Evolutionary conservation across 1,140 invertebrate genomes (phyloP).

Genomic region (Propsilocerus akamusi): DNA sequence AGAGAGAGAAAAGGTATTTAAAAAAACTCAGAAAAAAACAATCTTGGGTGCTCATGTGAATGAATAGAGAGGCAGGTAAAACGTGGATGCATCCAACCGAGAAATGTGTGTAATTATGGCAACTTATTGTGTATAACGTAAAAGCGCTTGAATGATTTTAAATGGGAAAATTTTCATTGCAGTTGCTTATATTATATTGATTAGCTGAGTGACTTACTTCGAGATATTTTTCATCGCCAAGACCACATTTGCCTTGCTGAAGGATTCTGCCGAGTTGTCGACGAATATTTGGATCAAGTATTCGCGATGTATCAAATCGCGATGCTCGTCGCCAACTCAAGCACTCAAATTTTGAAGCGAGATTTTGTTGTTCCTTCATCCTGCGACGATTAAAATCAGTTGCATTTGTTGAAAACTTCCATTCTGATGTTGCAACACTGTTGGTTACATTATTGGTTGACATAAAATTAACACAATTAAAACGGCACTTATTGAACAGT

Average conservation of each 20-base stretch:
- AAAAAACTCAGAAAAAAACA: too few relatives aligned
- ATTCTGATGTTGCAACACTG: constrained; percentile 45
- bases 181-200: not conserved
- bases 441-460: not conserved
- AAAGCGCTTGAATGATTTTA: too few relatives aligned
- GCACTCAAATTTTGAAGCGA: constrained; percentile 51
- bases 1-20: too few relatives aligned
- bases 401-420: constrained; percentile 62
- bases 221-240: constrained; percentile 52
- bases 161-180: not conserved
- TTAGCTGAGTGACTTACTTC: too few relatives aligned
- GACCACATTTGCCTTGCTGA: constrained; percentile 45
- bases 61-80: too few relatives aligned
- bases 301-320: constrained; percentile 40
- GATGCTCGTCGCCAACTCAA: constrained; percentile 51
- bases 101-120: not conserved
- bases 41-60: too few relatives aligned
- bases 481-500: too few relatives aligned
- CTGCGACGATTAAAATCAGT: constrained; percentile 46
- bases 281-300: constrained; percentile 43
- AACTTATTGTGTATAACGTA: not conserved
- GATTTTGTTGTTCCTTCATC: constrained; percentile 50
- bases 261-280: constrained; percentile 53
- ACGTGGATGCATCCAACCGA: too few relatives aligned
- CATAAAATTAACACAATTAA: not conserved